These are phyloP conservation scores for Taeniopygia guttata DNA, from an alignment of 2,797 vertebrate genomes.

Conservation along the genomic window DNA sequence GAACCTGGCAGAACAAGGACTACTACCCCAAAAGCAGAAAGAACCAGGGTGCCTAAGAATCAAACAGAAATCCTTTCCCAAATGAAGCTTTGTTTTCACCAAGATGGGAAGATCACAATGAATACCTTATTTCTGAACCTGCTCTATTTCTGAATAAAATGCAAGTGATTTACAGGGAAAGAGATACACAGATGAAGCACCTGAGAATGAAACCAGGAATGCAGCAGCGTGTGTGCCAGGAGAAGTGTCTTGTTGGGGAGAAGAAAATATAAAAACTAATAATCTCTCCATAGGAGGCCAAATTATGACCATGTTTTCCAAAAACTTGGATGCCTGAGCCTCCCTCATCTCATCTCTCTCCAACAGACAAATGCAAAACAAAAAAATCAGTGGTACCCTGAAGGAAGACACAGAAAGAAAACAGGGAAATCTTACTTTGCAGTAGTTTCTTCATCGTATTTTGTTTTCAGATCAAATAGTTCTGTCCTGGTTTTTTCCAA, in stretches of 20 bases:
- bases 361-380: background rate
- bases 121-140: background rate
- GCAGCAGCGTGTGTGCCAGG: background rate
- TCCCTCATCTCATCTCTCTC: background rate
- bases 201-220: constrained; percentile 2
- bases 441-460: constrained; percentile 97
- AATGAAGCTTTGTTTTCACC: background rate
- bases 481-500: constrained; percentile 97
- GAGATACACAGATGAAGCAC: background rate
- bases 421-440: constrained; percentile 88
- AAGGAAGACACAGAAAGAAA: background rate
- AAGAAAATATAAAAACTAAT: constrained; percentile 35
- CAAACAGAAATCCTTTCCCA: background rate
- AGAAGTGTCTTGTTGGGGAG: background rate
- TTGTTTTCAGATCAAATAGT: constrained; percentile 99
- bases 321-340: background rate
- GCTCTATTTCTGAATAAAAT: background rate
- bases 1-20: background rate
- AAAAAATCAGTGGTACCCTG: constrained; percentile 1
- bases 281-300: constrained; percentile 31
- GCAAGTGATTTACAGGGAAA: background rate
- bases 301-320: constrained; percentile 36
- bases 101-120: background rate
- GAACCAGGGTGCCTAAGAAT: background rate
- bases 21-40: background rate